Evolutionary conservation across 2,888 invertebrate species (phyloP).

Genomic region (Stenoptilia bipunctidactyla): DNA sequence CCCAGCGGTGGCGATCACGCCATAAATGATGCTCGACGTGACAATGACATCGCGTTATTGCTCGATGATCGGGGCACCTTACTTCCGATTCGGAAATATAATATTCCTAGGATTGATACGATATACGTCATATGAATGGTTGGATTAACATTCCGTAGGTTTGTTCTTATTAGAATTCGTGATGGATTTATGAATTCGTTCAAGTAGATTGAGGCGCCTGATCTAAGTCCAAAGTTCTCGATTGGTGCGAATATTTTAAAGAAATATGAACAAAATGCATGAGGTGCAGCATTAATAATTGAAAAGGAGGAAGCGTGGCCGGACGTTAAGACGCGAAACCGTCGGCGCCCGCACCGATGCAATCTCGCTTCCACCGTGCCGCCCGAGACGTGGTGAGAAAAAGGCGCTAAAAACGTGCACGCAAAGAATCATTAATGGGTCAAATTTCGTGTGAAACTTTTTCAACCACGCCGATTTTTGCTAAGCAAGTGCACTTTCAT

Average conservation of each 20-base stretch:
- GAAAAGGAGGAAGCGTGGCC: slow-evolving; percentile 58
- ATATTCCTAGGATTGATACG: slow-evolving; percentile 54
- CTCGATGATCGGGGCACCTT: slow-evolving; percentile 58
- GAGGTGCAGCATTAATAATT: slow-evolving; percentile 29
- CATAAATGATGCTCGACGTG: slow-evolving; percentile 64
- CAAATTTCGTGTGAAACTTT: slow-evolving; percentile 27
- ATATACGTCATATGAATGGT: slow-evolving; percentile 43
- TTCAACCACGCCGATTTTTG: not conserved
- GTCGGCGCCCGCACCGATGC: slow-evolving; percentile 48
- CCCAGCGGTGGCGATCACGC: slow-evolving; percentile 31
- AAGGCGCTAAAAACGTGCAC: slow-evolving; percentile 39
- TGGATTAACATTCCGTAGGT: slow-evolving; percentile 44
- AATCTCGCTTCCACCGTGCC: slow-evolving; percentile 38
- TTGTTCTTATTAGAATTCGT: slow-evolving; percentile 37
- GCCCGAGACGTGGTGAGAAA: slow-evolving; percentile 40
- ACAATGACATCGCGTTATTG: slow-evolving; percentile 62
- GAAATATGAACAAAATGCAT: slow-evolving; percentile 4
- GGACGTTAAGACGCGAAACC: slow-evolving; percentile 44
- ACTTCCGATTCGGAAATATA: slow-evolving; percentile 71
- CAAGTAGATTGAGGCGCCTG: slow-evolving; percentile 29
- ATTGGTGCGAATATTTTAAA: not conserved
- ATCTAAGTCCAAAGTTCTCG: not conserved
- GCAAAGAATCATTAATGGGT: slow-evolving; percentile 40
- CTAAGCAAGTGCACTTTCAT: slow-evolving; percentile 18
- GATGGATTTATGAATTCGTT: slow-evolving; percentile 38